Percentiles rank a stretch among this genome's conserved stretches.
These are phyloP conservation scores for Dendroctonus ponderosae DNA, from an alignment of 1,140 invertebrate genomes.

Conservation along the genomic window DNA sequence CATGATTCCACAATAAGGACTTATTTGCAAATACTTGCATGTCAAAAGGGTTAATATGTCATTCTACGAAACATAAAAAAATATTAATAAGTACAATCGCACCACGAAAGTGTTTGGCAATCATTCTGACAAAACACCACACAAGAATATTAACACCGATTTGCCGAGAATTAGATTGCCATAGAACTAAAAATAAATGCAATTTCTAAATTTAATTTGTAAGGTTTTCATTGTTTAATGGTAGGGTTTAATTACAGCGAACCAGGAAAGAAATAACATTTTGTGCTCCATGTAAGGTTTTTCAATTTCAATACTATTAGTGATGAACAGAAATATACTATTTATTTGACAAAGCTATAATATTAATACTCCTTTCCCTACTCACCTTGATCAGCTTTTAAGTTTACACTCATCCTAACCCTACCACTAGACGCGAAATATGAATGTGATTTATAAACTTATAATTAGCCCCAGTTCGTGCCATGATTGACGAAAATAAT, in stretches of 20 bases:
- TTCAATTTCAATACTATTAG: background rate
- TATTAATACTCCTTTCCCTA: background rate
- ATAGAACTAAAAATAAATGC: constrained; percentile 46
- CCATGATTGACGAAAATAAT: constrained; percentile 10
- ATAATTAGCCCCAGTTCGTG: constrained; percentile 28
- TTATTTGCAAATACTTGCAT: constrained; percentile 1
- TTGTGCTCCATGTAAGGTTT: background rate
- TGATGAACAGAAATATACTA: background rate
- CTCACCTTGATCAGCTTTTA: constrained; percentile 23
- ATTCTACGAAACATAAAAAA: constrained; percentile 26
- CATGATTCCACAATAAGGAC: constrained; percentile 37
- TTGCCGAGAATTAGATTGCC: constrained; percentile 27
- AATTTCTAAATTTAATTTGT: constrained; percentile 43
- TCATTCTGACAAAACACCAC: constrained; percentile 3
- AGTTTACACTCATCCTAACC: constrained; percentile 26
- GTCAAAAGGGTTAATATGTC: background rate
- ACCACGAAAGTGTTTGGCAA: constrained; percentile 34
- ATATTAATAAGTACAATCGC: constrained; percentile 44
- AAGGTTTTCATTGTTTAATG: constrained; percentile 37
- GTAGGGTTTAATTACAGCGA: constrained; percentile 23
- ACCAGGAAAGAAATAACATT: background rate
- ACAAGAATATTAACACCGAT: constrained; percentile 37
- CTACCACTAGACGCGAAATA: constrained; percentile 40
- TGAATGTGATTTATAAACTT: constrained; percentile 27
- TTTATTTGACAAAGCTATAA: background rate